These are phyloP conservation scores for Polylopha cassiicola DNA, from an alignment of 2,888 invertebrate genomes.

Conservation along the genomic window DNA sequence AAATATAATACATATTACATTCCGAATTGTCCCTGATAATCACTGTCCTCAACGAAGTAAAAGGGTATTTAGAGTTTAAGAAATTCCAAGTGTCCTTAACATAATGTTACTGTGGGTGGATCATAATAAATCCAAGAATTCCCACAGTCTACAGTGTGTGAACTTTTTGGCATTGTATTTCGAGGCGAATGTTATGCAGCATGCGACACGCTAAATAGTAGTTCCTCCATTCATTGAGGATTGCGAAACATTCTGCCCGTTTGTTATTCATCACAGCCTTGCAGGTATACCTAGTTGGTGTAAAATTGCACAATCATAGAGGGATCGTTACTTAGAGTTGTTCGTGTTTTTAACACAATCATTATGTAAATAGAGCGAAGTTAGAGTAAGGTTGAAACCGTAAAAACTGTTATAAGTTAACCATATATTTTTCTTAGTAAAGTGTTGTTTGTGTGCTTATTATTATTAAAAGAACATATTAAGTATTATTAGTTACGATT, in stretches of 20 bases:
- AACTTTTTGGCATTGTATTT: constrained; percentile 65
- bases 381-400: too few relatives aligned
- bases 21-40: too few relatives aligned
- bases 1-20: too few relatives aligned
- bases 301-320: constrained; percentile 43
- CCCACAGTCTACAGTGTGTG: constrained; percentile 59
- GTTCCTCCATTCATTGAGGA: constrained; percentile 40
- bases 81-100: too few relatives aligned
- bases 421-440: too few relatives aligned
- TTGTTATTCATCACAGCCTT: constrained; percentile 53
- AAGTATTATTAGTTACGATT: too few relatives aligned
- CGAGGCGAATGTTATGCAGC: constrained; percentile 52
- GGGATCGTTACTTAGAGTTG: constrained; percentile 30
- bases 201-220: constrained; percentile 37
- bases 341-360: constrained; percentile 12
- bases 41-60: too few relatives aligned
- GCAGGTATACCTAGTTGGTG: constrained; percentile 40
- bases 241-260: constrained; percentile 56
- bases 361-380: constrained; percentile 1
- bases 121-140: constrained; percentile 16
- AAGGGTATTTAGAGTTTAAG: too few relatives aligned
- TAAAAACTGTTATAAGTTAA: too few relatives aligned
- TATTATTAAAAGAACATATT: too few relatives aligned
- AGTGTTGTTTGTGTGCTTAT: too few relatives aligned
- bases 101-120: constrained; percentile 24